phyloP scores from a whole-genome alignment of 2,888 invertebrate genomes.

The Ligdia adustata region DNA sequence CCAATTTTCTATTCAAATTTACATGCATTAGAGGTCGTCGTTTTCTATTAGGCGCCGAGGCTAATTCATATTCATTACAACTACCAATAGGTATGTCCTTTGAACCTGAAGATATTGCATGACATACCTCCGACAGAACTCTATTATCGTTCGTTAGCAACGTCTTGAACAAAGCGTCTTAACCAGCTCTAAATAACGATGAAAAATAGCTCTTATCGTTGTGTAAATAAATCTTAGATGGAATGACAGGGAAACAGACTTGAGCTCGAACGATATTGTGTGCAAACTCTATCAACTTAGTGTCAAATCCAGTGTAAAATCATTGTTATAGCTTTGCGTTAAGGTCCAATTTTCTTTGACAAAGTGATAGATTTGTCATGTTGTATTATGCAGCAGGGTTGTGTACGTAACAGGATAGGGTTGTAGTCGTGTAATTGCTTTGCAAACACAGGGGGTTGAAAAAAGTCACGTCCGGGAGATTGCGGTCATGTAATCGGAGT shows the following conservation, averaged over 20 bases:
- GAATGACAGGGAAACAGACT: slow-evolving; percentile 14
- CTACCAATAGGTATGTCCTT: slow-evolving; percentile 25
- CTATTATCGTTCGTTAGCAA: slow-evolving; percentile 40
- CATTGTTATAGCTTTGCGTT: slow-evolving; percentile 1
- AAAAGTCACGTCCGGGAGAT: slow-evolving; percentile 54
- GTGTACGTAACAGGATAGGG: slow-evolving; percentile 41
- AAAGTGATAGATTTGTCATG: slow-evolving; percentile 7
- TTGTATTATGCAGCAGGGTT: slow-evolving; percentile 35
- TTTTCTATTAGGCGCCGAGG: slow-evolving; percentile 13
- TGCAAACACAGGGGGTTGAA: slow-evolving; percentile 59
- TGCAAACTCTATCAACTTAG: slow-evolving; percentile 5
- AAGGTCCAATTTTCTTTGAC: slow-evolving; percentile 1
- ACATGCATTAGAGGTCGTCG: background rate
- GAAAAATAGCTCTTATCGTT: slow-evolving; percentile 35
- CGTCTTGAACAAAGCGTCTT: slow-evolving; percentile 30
- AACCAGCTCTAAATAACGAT: slow-evolving; percentile 27
- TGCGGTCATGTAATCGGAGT: slow-evolving; percentile 47
- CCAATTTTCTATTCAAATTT: background rate
- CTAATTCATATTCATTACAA: slow-evolving; percentile 35
- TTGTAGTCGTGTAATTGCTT: slow-evolving; percentile 62
- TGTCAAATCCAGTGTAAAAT: slow-evolving; percentile 11
- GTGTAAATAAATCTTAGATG: slow-evolving; percentile 27
- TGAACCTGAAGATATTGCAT: slow-evolving; percentile 45
- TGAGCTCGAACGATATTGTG: background rate
- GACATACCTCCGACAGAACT: slow-evolving; percentile 40